phyloP scores from a whole-genome alignment of 2,797 vertebrate genomes.

The Acanthurus lineatus region DNA sequence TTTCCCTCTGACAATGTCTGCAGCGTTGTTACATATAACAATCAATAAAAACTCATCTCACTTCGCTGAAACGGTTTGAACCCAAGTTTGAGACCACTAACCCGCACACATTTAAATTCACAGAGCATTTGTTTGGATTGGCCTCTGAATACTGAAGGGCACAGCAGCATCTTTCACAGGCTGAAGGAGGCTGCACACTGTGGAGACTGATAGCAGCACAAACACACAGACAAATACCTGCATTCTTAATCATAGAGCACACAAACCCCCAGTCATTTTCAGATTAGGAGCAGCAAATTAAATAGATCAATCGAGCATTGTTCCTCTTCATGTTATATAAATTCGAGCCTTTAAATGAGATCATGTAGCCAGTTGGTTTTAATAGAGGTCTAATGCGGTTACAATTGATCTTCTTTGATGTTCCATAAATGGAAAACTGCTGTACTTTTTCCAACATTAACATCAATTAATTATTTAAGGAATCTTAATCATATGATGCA shows the following conservation, averaged over 20 bases:
- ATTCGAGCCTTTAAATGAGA: neutral
- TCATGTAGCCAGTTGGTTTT: neutral
- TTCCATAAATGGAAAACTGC: constrained; percentile 10
- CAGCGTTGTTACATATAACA: constrained; percentile 29
- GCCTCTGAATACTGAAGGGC: constrained; percentile 44
- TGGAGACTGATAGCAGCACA: constrained; percentile 21
- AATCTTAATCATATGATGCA: constrained; percentile 33
- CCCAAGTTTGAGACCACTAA: constrained; percentile 31
- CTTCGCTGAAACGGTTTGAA: constrained; percentile 50
- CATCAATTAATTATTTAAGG: constrained; percentile 27
- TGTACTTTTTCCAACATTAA: constrained; percentile 26
- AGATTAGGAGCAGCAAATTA: neutral
- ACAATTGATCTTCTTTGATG: neutral
- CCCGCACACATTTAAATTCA: constrained; percentile 52
- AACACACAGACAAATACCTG: constrained; percentile 15
- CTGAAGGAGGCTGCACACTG: constrained; percentile 37
- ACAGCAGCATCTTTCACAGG: constrained; percentile 43
- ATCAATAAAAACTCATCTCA: constrained; percentile 53
- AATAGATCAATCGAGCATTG: neutral
- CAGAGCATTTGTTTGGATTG: constrained; percentile 26
- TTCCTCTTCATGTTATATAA: constrained; percentile 10
- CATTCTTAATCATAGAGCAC: constrained; percentile 3
- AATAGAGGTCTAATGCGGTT: neutral
- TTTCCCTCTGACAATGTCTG: constrained; percentile 24
- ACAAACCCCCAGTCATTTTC: constrained; percentile 6